Percentiles rank a stretch among this genome's conserved stretches.
Evolutionary conservation across 2,113 vertebrate species (phyloP).

Genomic region (Mastomys natalensis): DNA sequence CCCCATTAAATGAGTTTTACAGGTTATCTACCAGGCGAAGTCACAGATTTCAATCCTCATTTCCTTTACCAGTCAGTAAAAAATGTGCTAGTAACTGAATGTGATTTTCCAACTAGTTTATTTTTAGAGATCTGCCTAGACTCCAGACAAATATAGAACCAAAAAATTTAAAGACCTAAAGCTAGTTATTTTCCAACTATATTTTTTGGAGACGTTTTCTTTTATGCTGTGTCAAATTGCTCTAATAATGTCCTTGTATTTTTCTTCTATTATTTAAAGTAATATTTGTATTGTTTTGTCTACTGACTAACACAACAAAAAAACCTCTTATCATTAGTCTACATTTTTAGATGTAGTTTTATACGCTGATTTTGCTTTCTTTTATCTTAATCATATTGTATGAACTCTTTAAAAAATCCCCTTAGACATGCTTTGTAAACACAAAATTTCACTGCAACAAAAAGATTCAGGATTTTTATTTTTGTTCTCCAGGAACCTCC

Average conservation of each 20-base stretch:
- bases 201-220: neutral
- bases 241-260: conserved; percentile 37
- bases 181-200: neutral
- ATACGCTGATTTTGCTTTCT: conserved; percentile 31
- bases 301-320: neutral
- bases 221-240: neutral
- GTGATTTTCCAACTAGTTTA: conserved; percentile 20
- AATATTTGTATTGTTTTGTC: conserved; percentile 49
- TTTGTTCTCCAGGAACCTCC: neutral
- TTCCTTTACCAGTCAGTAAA: neutral
- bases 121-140: conserved; percentile 7
- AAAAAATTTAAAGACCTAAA: conserved; percentile 48
- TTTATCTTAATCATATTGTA: neutral
- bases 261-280: conserved; percentile 33
- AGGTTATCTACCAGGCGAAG: neutral
- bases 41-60: neutral
- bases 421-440: neutral
- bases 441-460: conserved; percentile 6
- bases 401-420: conserved; percentile 44
- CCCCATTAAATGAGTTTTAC: neutral
- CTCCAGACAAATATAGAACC: conserved; percentile 10
- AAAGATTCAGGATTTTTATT: conserved; percentile 30
- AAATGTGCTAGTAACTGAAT: neutral
- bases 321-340: neutral
- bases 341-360: neutral